Evolutionary conservation across 2,888 invertebrate genomes (phyloP), one percentile per base, ranked within the genome.

Genomic region (Nesidiocoris tenuis): DNA sequence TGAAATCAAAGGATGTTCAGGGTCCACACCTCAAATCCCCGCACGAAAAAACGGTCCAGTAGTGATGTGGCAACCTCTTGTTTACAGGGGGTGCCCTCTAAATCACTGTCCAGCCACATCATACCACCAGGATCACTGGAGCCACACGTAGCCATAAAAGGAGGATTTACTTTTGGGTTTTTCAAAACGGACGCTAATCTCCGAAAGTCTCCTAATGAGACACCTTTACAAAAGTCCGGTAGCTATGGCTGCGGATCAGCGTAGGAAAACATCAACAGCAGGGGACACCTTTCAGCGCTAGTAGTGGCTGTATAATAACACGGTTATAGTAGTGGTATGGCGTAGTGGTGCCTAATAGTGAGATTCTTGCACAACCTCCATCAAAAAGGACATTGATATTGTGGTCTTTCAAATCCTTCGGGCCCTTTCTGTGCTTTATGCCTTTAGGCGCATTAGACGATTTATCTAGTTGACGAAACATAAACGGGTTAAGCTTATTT

Each of bases 81-180:
- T 74, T 74, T 74, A 74, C 74, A 19, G 74, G 63, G 74, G 74
- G 74, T 25, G 74, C 64, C 63, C 74, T 63, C 64, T 74, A 74
- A 64, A 74, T 74, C 74, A 74, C 72, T 23, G 17, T 23, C 70
- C n/a, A 64, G 64, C 63, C 64, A 64, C 59, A 39, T 39, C 39
- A 12, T 7, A 39, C 39, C 12, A 39, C 39, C 39, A 39, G 39
- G 39, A 39, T 39, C 39, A 39, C 39, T 12, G 39, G 39, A 12
- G 12, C 5, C 3, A 3, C 39, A 39, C 39, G 5, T 7, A 12
- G 39, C 3, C 63, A 64, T 63, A 74, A 74, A 56, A 23, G 74
- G 63, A 64, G 74, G 74, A 74, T 74, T 74, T 74, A 64, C 64
- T 63, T 39, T 64, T 55, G 39, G 54, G 63, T 54, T 55, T 54